These are phyloP conservation scores for Aphelinus atriplicis DNA, from an alignment of 1,140 invertebrate species.

Conservation along the genomic window DNA sequence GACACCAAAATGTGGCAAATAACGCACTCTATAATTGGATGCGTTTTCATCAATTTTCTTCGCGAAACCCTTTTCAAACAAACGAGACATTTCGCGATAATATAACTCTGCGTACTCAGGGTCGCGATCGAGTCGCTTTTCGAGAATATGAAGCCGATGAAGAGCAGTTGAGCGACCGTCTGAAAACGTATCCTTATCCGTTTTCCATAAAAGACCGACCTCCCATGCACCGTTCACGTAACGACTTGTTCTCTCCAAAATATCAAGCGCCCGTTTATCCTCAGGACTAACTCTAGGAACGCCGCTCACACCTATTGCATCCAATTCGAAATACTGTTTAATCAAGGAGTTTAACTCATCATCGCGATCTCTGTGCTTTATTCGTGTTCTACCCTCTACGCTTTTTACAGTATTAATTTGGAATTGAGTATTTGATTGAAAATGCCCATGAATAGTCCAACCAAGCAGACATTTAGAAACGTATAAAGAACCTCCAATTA, in stretches of 20 bases:
- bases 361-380: not conserved
- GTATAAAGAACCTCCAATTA: not conserved
- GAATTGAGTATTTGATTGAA: not conserved
- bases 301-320: conserved; percentile 3
- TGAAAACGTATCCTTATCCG: conserved; percentile 9
- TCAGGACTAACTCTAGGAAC: not conserved
- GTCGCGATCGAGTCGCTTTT: conserved; percentile 16
- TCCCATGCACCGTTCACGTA: conserved; percentile 21
- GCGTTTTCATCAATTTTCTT: not conserved
- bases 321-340: conserved; percentile 6
- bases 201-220: conserved; percentile 39
- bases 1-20: conserved; percentile 18
- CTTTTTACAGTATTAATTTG: not conserved
- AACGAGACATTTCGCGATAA: conserved; percentile 6
- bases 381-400: not conserved
- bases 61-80: conserved; percentile 1
- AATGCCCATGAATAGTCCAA: conserved; percentile 5
- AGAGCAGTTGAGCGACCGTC: conserved; percentile 7
- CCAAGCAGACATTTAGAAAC: conserved; percentile 1
- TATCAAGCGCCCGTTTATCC: not conserved
- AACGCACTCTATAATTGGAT: not conserved
- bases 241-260: conserved; percentile 17
- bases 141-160: conserved; percentile 24
- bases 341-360: not conserved
- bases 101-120: conserved; percentile 21